These are phyloP conservation scores for Philhelius pedissequus DNA, from an alignment of 2,888 invertebrate genomes.

Conservation along the genomic window DNA sequence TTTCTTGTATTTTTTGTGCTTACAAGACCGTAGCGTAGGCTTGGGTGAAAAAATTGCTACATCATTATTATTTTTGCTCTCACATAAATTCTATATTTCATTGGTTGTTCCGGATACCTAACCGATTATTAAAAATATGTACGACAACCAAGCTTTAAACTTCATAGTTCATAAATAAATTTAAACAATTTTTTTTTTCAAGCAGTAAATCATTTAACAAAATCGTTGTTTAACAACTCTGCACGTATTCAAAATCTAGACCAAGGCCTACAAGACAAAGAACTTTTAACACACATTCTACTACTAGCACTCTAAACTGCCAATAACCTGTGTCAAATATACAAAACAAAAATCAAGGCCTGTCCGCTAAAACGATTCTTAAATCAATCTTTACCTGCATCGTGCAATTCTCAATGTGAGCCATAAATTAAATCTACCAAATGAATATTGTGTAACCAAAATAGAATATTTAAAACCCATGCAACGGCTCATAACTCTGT, in stretches of 20 bases:
- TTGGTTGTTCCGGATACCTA: too few relatives aligned
- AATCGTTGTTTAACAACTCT: background rate
- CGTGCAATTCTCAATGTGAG: background rate
- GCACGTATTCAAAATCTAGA: background rate
- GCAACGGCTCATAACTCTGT: background rate
- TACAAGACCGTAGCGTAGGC: too few relatives aligned
- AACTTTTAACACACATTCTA: background rate
- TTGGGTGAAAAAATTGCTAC: too few relatives aligned
- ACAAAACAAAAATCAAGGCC: background rate
- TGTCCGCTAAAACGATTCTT: background rate
- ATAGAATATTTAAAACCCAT: background rate
- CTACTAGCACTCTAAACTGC: background rate
- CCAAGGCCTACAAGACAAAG: background rate
- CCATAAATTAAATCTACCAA: slow-evolving; percentile 11
- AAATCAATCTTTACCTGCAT: slow-evolving; percentile 8
- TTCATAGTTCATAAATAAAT: too few relatives aligned
- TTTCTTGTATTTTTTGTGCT: too few relatives aligned
- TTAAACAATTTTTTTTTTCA: background rate
- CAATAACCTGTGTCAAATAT: background rate
- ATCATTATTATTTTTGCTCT: too few relatives aligned
- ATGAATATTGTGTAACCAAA: background rate
- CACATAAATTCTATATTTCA: too few relatives aligned
- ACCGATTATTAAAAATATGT: too few relatives aligned
- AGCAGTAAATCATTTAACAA: background rate
- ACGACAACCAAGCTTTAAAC: too few relatives aligned